These are phyloP conservation scores for Rhopalosiphum nymphaeae DNA, from an alignment of 2,888 invertebrate genomes.

Conservation along the genomic window DNA sequence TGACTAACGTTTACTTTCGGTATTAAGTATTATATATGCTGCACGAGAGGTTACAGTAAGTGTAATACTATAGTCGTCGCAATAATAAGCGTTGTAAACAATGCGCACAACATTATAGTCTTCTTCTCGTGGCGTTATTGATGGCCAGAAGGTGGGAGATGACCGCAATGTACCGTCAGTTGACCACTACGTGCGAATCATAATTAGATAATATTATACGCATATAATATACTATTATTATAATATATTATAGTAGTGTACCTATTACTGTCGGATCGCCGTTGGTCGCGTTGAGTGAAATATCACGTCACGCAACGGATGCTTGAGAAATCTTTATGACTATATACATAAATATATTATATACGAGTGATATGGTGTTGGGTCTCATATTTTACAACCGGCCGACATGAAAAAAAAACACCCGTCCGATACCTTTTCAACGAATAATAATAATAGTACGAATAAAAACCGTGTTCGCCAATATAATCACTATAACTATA, in stretches of 20 bases:
- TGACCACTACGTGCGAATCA: neutral
- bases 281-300: conserved; percentile 19
- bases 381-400: conserved; percentile 32
- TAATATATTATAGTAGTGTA: neutral
- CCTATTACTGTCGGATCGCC: neutral
- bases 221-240: neutral
- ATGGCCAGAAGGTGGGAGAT: neutral
- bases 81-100: neutral
- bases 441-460: neutral
- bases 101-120: neutral
- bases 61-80: neutral
- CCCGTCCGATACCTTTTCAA: neutral
- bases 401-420: neutral
- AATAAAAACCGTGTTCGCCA: conserved; percentile 13
- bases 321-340: conserved; percentile 39
- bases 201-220: conserved; percentile 25
- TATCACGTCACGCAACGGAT: conserved; percentile 35
- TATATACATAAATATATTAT: neutral
- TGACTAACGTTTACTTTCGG: conserved; percentile 5
- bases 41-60: neutral
- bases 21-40: neutral
- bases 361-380: neutral
- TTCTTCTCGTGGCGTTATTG: neutral
- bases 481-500: neutral
- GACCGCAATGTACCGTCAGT: neutral